phyloP scores from a whole-genome alignment of 1,140 invertebrate genomes.

The Stratiolaelaps scimitus region DNA sequence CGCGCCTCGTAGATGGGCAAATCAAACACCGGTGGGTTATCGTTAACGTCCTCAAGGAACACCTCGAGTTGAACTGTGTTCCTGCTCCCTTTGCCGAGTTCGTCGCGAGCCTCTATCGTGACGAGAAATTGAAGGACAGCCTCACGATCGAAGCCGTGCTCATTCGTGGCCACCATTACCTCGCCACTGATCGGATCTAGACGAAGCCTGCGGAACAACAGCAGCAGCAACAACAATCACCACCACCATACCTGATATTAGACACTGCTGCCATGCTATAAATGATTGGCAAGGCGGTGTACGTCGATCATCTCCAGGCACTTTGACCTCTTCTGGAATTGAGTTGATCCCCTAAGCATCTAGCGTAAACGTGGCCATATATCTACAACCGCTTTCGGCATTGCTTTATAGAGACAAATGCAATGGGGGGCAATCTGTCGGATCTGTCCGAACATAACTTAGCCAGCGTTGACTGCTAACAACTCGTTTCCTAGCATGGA shows the following conservation, averaged over 20 bases:
- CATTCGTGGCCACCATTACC: conserved; percentile 56
- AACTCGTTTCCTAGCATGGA: neutral
- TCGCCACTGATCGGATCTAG: conserved; percentile 66
- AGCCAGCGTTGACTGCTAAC: too few species aligned
- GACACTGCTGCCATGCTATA: too few species aligned
- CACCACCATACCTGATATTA: too few species aligned
- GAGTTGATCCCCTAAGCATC: too few species aligned
- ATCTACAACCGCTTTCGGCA: too few species aligned
- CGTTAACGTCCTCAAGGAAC: conserved; percentile 73
- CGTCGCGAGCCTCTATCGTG: conserved; percentile 78
- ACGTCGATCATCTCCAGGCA: too few species aligned
- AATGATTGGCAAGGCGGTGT: too few species aligned
- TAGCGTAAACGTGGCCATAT: too few species aligned
- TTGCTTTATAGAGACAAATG: too few species aligned
- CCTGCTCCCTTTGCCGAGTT: conserved; percentile 65
- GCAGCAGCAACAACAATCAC: conserved; percentile 32
- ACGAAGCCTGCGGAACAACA: conserved; percentile 52
- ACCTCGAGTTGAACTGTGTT: conserved; percentile 74
- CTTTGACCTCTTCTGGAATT: too few species aligned
- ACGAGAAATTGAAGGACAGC: conserved; percentile 69
- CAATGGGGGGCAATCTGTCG: too few species aligned
- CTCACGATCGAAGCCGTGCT: conserved; percentile 71
- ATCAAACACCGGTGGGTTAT: conserved; percentile 67
- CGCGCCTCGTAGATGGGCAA: conserved; percentile 69
- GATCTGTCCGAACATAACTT: too few species aligned